A percentile compares a stretch with the other conserved stretches of the same genome.
phyloP scores from a whole-genome alignment of 2,797 vertebrate species.

The Alauda arvensis region DNA sequence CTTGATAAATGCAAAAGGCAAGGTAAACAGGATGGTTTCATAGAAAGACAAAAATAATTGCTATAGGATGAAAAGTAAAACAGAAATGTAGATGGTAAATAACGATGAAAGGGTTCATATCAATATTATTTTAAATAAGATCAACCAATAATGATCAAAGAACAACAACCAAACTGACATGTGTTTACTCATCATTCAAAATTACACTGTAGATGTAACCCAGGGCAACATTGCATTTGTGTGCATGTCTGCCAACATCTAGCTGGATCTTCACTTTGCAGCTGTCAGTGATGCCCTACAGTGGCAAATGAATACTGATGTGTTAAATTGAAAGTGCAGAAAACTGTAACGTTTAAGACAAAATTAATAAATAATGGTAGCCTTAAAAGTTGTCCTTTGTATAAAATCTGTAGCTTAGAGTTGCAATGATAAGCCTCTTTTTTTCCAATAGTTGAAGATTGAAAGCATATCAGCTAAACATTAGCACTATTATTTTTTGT shows the following conservation, averaged over 20 bases:
- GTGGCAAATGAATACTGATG: constrained; percentile 62
- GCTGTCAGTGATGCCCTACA: constrained; percentile 57
- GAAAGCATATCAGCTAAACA: not conserved
- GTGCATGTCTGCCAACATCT: constrained; percentile 49
- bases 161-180: constrained; percentile 33
- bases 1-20: not conserved
- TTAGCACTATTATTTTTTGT: not conserved
- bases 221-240: constrained; percentile 51
- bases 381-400: constrained; percentile 12
- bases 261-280: constrained; percentile 58
- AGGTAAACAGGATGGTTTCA: not conserved
- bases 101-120: not conserved
- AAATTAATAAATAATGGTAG: constrained; percentile 47
- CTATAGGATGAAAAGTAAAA: not conserved
- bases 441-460: not conserved
- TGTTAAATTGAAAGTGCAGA: constrained; percentile 65
- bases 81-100: not conserved
- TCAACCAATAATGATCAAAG: constrained; percentile 31
- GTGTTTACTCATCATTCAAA: constrained; percentile 65
- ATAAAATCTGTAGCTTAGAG: constrained; percentile 14
- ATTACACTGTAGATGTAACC: constrained; percentile 61
- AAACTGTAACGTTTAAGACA: constrained; percentile 53
- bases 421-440: not conserved
- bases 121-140: constrained; percentile 20
- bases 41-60: not conserved